phyloP scores from a whole-genome alignment of 2,888 invertebrate species.

The Hyppa rectilinea region DNA sequence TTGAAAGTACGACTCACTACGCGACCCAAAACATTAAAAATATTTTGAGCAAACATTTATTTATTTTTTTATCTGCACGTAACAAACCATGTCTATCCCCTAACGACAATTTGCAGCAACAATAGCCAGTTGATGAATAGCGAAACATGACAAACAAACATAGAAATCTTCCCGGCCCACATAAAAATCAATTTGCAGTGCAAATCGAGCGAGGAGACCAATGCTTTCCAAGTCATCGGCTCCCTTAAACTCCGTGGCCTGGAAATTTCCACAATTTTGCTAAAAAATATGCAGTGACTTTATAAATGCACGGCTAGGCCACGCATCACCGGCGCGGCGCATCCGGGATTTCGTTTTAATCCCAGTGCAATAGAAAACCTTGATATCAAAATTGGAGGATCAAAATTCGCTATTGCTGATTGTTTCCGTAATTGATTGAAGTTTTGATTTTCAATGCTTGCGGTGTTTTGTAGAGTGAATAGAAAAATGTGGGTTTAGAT shows the following conservation, averaged over 20 bases:
- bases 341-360: slow-evolving; percentile 64
- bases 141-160: slow-evolving; percentile 51
- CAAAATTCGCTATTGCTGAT: slow-evolving; percentile 28
- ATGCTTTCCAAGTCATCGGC: slow-evolving; percentile 88
- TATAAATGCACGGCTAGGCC: slow-evolving; percentile 70
- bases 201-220: slow-evolving; percentile 88
- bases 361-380: slow-evolving; percentile 58
- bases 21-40: background rate
- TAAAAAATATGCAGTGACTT: slow-evolving; percentile 74
- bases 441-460: slow-evolving; percentile 23
- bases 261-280: slow-evolving; percentile 84
- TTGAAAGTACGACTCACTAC: background rate
- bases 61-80: slow-evolving; percentile 6
- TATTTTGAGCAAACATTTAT: background rate
- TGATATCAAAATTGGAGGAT: slow-evolving; percentile 48
- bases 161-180: slow-evolving; percentile 70
- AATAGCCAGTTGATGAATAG: slow-evolving; percentile 43
- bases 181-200: slow-evolving; percentile 89
- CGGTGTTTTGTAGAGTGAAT: background rate
- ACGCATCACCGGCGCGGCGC: slow-evolving; percentile 58
- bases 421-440: slow-evolving; percentile 47
- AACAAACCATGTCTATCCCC: slow-evolving; percentile 30
- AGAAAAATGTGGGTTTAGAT: background rate
- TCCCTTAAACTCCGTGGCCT: slow-evolving; percentile 83
- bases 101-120: slow-evolving; percentile 34